A percentile compares a stretch with the other conserved stretches of the same genome.
Evolutionary conservation across 2,888 invertebrate species (phyloP).

Genomic region (Oscheius sp.): DNA sequence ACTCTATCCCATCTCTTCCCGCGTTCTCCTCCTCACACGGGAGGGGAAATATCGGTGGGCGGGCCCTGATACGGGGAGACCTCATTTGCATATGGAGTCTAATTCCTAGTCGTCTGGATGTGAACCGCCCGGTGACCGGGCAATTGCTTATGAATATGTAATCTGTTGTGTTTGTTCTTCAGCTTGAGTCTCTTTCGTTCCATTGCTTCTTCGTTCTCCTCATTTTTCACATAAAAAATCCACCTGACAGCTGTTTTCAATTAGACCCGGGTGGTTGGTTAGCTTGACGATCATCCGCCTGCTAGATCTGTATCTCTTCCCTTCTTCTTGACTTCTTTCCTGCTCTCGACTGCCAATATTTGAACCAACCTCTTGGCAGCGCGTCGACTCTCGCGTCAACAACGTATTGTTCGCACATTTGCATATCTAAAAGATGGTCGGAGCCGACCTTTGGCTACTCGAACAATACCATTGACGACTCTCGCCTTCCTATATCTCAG

Average conservation of each 20-base stretch:
- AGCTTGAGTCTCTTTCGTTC: background rate
- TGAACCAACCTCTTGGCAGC: too few species aligned
- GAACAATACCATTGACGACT: background rate
- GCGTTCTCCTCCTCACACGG: background rate
- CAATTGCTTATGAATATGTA: constrained; percentile 30
- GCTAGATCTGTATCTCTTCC: background rate
- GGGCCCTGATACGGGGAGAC: constrained; percentile 5
- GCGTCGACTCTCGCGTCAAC: constrained; percentile 27
- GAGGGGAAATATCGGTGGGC: too few species aligned
- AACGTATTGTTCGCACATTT: constrained; percentile 29
- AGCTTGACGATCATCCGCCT: background rate
- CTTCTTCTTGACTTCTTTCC: background rate
- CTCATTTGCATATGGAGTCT: constrained; percentile 29
- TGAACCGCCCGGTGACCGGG: constrained; percentile 8
- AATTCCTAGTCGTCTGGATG: constrained; percentile 4
- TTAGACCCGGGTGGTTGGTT: too few species aligned
- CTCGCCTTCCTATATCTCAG: background rate
- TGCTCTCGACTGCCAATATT: constrained; percentile 19
- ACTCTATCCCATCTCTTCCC: background rate
- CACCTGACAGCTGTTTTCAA: background rate
- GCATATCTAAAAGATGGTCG: constrained; percentile 24
- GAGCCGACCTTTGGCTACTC: constrained; percentile 23
- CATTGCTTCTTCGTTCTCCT: background rate
- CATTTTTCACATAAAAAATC: background rate
- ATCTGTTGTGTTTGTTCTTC: constrained; percentile 1